Base-by-base conservation (phyloP, 2,113 vertebrate species). In the Ictalurus furcatus region DNA sequence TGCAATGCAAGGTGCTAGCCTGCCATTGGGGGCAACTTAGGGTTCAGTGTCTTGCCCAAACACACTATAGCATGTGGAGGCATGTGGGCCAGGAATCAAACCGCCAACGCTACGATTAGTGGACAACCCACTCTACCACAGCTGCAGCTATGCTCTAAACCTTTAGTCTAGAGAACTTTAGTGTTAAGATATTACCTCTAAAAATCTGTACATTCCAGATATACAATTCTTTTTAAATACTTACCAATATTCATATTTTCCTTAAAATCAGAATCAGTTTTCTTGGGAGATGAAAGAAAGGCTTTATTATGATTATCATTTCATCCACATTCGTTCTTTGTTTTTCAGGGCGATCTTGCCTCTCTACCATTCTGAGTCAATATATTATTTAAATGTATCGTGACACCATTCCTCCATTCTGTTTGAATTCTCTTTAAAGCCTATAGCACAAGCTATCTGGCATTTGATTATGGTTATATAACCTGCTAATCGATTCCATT, bases 401-500 rank as follows among this genome's bases (percentile, higher is more conserved):
- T 40, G 34, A 19, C 19, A 84, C 30, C 30, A 3, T 61, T 44
- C 14, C 6, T 84, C 12, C 21, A 40, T 84, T 84, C 58, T 23
- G 80, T 82, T 59, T 19, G 9, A 13, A 82, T 82, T 69, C n/a
- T 25, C 30, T 34, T 34, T 14, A 63, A 54, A 25, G 7, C 4
- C 74, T 52, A 1, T 6, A 67, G 40, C 44, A 67, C n/a, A 52
- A 23, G 56, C 13, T 21, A 34, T 58, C 30, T 82, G 78, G 13
- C 52, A 7, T 25, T 83, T 40, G n/a, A 56, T 71, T 5, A 23
- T 58, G 63, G 44, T 78, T n/a, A 65, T 59, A 58, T 34, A 25
- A 84, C 44, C 48, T 56, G 59, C 16, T 34, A 76, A 82, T 74
- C 71, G 61, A 80, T 79, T 44, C 54, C 40, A 52, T 82, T 88